These are phyloP conservation scores for Nesospiza acunhae DNA, from an alignment of 2,113 vertebrate species.

Conservation along the genomic window DNA sequence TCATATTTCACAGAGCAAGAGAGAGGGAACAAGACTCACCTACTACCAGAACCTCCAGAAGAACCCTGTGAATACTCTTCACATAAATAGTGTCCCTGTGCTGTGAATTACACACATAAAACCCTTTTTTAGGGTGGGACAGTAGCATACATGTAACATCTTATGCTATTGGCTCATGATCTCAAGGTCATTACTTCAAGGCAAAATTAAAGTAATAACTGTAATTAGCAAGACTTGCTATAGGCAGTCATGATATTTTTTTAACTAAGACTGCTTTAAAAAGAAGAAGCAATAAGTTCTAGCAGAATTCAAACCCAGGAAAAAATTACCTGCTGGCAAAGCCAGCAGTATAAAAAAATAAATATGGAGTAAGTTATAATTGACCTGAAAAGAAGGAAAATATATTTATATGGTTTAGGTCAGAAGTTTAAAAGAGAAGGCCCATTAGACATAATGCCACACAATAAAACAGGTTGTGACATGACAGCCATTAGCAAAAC, in stretches of 20 bases:
- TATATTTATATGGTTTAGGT: not conserved
- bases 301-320: not conserved
- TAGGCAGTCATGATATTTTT: not conserved
- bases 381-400: conserved; percentile 20
- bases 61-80: not conserved
- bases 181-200: not conserved
- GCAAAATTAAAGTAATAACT: not conserved
- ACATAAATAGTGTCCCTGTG: not conserved
- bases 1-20: not conserved
- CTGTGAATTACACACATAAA: not conserved
- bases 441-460: not conserved
- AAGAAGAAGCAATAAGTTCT: not conserved
- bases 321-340: not conserved
- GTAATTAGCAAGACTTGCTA: not conserved
- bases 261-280: not conserved
- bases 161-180: not conserved
- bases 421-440: conserved; percentile 28
- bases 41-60: not conserved
- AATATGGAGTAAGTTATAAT: not conserved
- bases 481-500: conserved; percentile 45
- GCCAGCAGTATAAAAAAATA: not conserved
- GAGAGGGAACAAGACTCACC: not conserved
- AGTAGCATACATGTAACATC: not conserved
- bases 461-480: conserved; percentile 34
- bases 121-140: not conserved